phyloP scores from a whole-genome alignment of 2,888 invertebrate genomes.

The Acleris sparsana region DNA sequence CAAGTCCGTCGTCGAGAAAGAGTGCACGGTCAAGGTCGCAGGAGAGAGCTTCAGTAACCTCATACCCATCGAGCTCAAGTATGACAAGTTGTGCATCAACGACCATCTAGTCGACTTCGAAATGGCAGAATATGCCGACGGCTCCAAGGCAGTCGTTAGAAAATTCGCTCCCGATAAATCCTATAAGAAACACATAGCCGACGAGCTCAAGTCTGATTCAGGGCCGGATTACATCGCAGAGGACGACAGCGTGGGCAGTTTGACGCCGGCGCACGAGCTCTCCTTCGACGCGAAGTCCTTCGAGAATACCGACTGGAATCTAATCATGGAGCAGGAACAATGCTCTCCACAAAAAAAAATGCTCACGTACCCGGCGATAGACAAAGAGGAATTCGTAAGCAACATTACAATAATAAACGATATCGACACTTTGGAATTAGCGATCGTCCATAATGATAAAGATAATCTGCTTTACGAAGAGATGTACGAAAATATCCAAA shows the following conservation, averaged over 20 bases:
- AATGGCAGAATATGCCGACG: slow-evolving; percentile 67
- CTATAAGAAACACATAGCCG: slow-evolving; percentile 32
- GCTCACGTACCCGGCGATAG: slow-evolving; percentile 49
- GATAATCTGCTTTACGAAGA: slow-evolving; percentile 68
- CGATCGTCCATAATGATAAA: slow-evolving; percentile 66
- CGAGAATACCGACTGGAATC: slow-evolving; percentile 61
- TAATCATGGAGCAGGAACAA: slow-evolving; percentile 56
- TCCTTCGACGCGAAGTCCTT: slow-evolving; percentile 51
- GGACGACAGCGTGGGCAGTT: slow-evolving; percentile 45
- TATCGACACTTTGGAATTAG: slow-evolving; percentile 59
- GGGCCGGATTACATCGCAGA: slow-evolving; percentile 67
- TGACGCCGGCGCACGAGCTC: slow-evolving; percentile 44
- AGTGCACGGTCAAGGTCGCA: slow-evolving; percentile 76
- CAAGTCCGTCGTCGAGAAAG: slow-evolving; percentile 81
- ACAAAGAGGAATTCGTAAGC: slow-evolving; percentile 57
- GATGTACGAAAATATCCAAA: slow-evolving; percentile 79
- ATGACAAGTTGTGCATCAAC: slow-evolving; percentile 70
- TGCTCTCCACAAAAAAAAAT: slow-evolving; percentile 45
- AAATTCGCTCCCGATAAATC: slow-evolving; percentile 50
- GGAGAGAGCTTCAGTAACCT: slow-evolving; percentile 61
- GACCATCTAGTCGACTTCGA: slow-evolving; percentile 76
- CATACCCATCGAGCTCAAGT: slow-evolving; percentile 64
- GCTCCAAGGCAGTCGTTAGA: slow-evolving; percentile 56
- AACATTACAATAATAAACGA: slow-evolving; percentile 64
- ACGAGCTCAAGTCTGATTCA: slow-evolving; percentile 50